These are phyloP conservation scores for Galerucella nymphaeae DNA, from an alignment of 2,888 invertebrate species.

Conservation along the genomic window DNA sequence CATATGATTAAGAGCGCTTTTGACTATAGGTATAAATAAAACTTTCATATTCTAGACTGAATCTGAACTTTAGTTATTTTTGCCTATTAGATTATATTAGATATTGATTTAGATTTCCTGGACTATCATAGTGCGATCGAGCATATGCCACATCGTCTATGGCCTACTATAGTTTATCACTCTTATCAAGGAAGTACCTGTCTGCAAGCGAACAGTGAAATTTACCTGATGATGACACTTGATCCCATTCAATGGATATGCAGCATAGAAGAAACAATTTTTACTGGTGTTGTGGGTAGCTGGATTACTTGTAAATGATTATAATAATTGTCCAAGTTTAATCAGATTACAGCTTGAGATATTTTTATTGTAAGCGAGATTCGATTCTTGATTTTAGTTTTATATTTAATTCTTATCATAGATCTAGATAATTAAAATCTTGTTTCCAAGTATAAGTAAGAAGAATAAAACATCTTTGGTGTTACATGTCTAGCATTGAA, in stretches of 20 bases:
- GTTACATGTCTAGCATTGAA: background rate
- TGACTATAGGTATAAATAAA: too few relatives aligned
- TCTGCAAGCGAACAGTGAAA: slow-evolving; percentile 33
- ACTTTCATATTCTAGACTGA: too few relatives aligned
- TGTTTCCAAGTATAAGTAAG: too few relatives aligned
- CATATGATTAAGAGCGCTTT: too few relatives aligned
- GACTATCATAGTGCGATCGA: slow-evolving; percentile 46
- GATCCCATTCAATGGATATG: slow-evolving; percentile 41
- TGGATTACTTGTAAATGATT: slow-evolving; percentile 41
- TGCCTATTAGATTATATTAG: background rate
- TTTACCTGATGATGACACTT: slow-evolving; percentile 42
- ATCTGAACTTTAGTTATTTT: too few relatives aligned
- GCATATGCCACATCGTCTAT: slow-evolving; percentile 59
- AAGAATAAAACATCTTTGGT: slow-evolving; percentile 1
- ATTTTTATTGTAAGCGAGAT: too few relatives aligned
- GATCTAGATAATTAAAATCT: too few relatives aligned
- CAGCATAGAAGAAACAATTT: slow-evolving; percentile 37
- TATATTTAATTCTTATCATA: too few relatives aligned
- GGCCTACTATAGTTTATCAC: slow-evolving; percentile 57
- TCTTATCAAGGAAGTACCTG: slow-evolving; percentile 56
- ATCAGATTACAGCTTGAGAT: slow-evolving; percentile 13
- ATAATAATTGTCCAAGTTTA: slow-evolving; percentile 38
- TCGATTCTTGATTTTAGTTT: too few relatives aligned
- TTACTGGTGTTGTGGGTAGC: slow-evolving; percentile 38
- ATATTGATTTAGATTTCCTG: slow-evolving; percentile 5